phyloP scores from a whole-genome alignment of 1,140 invertebrate genomes.

The Dreissena rostriformis region DNA sequence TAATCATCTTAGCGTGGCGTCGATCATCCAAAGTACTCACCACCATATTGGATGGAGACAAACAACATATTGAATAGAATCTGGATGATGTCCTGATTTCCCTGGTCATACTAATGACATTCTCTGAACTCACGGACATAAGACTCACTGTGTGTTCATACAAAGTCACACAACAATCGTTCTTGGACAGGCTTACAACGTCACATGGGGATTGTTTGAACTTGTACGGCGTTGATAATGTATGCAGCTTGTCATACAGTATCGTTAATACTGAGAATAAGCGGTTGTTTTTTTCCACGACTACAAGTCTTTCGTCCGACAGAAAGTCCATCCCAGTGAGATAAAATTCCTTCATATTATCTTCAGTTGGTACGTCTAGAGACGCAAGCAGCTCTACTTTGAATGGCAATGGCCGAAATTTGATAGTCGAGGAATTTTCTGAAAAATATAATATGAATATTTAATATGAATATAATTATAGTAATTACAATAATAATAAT shows the following conservation, averaged over 20 bases:
- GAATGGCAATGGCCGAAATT: too few relatives aligned
- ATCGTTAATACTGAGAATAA: too few relatives aligned
- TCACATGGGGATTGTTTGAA: neutral
- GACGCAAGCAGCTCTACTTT: neutral
- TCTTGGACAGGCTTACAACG: conserved; percentile 6
- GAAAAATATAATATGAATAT: too few relatives aligned
- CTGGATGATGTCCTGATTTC: neutral
- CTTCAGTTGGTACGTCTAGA: neutral
- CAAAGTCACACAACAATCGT: neutral
- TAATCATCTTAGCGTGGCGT: conserved; percentile 2
- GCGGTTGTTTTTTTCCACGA: conserved; percentile 10
- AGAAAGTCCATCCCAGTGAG: conserved; percentile 1
- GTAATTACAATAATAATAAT: too few relatives aligned
- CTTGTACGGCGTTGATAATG: neutral
- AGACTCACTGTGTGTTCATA: neutral
- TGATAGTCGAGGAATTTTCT: too few relatives aligned
- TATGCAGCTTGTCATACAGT: neutral
- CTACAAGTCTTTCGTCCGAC: conserved; percentile 7
- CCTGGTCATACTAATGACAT: neutral
- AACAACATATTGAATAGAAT: conserved; percentile 2
- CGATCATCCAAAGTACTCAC: conserved; percentile 1
- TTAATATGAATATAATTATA: too few relatives aligned
- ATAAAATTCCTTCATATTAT: neutral
- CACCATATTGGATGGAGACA: neutral
- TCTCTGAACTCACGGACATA: neutral